phyloP scores from a whole-genome alignment of 2,797 vertebrate genomes.

The Crocodylus rhombifer region DNA sequence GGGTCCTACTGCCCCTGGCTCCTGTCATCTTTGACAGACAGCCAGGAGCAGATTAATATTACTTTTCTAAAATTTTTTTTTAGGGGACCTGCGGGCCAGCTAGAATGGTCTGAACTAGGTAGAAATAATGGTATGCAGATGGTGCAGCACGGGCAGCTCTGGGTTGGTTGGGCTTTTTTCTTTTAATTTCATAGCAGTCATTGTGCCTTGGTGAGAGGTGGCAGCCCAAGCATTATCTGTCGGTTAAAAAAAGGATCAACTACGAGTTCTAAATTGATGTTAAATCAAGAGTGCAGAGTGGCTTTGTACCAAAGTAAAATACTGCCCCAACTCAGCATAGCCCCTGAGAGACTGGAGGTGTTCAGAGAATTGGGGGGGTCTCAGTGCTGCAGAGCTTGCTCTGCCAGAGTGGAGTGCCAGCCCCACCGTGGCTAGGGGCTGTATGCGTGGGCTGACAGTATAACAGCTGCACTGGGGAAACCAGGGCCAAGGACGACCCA shows the following conservation, averaged over 20 bases:
- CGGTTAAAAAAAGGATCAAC: not conserved
- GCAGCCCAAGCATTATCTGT: not conserved
- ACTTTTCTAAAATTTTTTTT: too few species aligned
- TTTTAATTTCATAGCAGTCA: accelerated
- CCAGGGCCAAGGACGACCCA: accelerated
- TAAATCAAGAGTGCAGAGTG: not conserved
- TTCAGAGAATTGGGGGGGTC: not conserved
- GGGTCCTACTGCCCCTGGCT: too few species aligned
- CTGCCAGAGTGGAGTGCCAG: not conserved
- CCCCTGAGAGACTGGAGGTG: accelerated
- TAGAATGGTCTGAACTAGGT: too few species aligned
- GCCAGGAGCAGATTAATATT: too few species aligned
- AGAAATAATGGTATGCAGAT: too few species aligned
- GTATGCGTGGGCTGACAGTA: accelerated
- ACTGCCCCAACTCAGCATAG: accelerated
- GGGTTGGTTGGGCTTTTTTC: too few species aligned
- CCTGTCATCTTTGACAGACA: too few species aligned
- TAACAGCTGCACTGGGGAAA: not conserved
- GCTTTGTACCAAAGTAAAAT: accelerated
- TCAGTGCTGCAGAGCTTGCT: not conserved
- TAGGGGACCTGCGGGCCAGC: too few species aligned
- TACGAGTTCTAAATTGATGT: accelerated
- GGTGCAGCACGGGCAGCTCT: too few species aligned
- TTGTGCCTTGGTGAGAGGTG: accelerated
- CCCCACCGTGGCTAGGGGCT: not conserved